Percentiles rank a stretch among this genome's conserved stretches.
Evolutionary conservation across 1,140 invertebrate genomes (phyloP).

Genomic region (Ganaspis sp.): DNA sequence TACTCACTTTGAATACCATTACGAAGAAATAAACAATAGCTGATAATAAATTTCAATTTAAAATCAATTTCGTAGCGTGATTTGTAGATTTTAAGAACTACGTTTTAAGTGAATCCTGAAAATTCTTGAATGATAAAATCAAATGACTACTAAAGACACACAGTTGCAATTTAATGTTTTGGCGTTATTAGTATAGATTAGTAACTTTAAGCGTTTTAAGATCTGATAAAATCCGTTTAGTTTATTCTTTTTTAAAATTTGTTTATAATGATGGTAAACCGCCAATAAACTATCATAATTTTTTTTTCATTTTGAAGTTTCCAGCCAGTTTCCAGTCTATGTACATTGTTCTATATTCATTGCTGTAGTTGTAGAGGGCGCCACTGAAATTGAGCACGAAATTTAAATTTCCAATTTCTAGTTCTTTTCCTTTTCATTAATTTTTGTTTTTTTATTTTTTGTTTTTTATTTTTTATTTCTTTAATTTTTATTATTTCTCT

Average conservation of each 20-base stretch:
- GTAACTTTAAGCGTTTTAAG: too few species aligned
- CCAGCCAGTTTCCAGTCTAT: too few species aligned
- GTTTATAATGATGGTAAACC: too few species aligned
- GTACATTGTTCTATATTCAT: too few species aligned
- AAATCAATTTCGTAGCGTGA: neutral
- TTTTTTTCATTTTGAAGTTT: too few species aligned
- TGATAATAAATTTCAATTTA: neutral
- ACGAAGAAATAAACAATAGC: neutral
- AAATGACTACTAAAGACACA: neutral
- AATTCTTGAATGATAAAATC: neutral
- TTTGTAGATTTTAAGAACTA: neutral
- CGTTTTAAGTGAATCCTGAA: neutral
- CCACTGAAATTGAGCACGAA: too few species aligned
- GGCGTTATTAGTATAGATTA: too few species aligned
- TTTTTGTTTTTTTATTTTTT: neutral
- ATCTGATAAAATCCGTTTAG: neutral
- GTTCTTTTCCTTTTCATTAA: neutral
- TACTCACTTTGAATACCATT: neutral
- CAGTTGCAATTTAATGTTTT: neutral
- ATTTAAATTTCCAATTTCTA: neutral
- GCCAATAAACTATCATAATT: too few species aligned
- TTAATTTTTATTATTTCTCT: too few species aligned
- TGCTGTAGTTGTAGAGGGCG: too few species aligned
- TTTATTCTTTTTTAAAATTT: neutral
- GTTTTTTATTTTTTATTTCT: neutral